A percentile compares a stretch with the other conserved stretches of the same genome.
These are phyloP conservation scores for Macaria liturata DNA, from an alignment of 2,888 invertebrate genomes.

Conservation along the genomic window DNA sequence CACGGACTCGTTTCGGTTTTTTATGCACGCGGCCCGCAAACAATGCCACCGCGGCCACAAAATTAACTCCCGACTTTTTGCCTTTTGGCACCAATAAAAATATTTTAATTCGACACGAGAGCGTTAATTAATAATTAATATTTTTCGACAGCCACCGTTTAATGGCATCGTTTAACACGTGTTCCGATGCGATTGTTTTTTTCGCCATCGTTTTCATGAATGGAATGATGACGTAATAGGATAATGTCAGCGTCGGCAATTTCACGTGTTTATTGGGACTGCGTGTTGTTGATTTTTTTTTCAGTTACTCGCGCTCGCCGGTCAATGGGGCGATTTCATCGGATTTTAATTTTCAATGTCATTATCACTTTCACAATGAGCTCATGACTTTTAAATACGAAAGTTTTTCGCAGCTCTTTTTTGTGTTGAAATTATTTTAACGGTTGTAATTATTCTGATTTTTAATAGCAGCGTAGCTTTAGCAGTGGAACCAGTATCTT, in stretches of 20 bases:
- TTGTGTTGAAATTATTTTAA: conserved; percentile 8
- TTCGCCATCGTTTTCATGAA: conserved; percentile 78
- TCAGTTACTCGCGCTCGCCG: conserved; percentile 60
- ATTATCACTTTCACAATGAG: conserved; percentile 81
- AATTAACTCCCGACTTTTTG: conserved; percentile 80
- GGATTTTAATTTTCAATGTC: conserved; percentile 81
- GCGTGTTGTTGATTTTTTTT: conserved; percentile 66
- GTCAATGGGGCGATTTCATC: conserved; percentile 78
- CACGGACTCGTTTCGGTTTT: conserved; percentile 70
- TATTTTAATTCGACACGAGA: conserved; percentile 77
- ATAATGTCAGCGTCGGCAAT: conserved; percentile 79
- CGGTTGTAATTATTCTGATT: background rate
- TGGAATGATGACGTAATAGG: conserved; percentile 82
- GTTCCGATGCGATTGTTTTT: conserved; percentile 78
- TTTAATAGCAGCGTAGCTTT: conserved; percentile 1
- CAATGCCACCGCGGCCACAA: conserved; percentile 78
- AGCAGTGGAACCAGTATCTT: conserved; percentile 18
- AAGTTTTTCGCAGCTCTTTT: conserved; percentile 28
- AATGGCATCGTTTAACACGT: conserved; percentile 78
- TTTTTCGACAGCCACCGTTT: conserved; percentile 75
- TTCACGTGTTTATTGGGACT: conserved; percentile 80
- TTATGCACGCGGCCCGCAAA: conserved; percentile 78
- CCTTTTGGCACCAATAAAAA: conserved; percentile 80
- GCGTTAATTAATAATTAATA: conserved; percentile 82
- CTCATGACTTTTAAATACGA: conserved; percentile 43